Conservation (phyloP, 1,140 invertebrate species). For the Trachelipus rathkii region DNA sequence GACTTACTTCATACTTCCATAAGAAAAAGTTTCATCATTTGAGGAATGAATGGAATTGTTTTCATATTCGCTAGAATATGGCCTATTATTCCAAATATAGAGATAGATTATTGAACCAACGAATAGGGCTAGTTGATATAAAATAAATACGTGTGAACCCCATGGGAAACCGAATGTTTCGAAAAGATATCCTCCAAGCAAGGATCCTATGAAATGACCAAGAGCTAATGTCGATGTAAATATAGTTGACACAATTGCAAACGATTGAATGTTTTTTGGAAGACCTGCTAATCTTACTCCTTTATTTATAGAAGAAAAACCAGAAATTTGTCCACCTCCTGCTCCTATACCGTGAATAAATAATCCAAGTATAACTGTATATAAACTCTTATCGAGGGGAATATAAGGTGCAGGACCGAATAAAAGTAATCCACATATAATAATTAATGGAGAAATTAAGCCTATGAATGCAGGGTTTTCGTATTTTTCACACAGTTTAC, state of each 20-base stretch:
- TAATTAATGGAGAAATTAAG: conserved; percentile 61
- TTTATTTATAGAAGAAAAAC: conserved; percentile 72
- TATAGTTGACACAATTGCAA: conserved; percentile 74
- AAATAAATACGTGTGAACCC: conserved; percentile 47
- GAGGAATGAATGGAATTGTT: too few species aligned
- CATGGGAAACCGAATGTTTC: conserved; percentile 68
- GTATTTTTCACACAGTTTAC: conserved; percentile 68
- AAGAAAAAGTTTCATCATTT: too few species aligned
- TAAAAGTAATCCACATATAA: conserved; percentile 63
- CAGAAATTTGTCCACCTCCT: conserved; percentile 72
- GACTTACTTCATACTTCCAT: too few species aligned
- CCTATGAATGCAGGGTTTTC: conserved; percentile 64
- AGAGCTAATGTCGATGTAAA: conserved; percentile 81
- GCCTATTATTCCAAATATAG: too few species aligned
- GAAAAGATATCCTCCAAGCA: conserved; percentile 68
- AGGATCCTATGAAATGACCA: conserved; percentile 75
- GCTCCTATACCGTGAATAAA: conserved; percentile 75
- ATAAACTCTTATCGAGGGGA: conserved; percentile 27
- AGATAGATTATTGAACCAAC: too few species aligned
- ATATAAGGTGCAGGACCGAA: conserved; percentile 60
- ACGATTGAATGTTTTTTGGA: conserved; percentile 74
- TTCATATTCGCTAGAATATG: too few species aligned
- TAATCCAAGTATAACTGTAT: conserved; percentile 60
- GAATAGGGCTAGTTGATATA: too few species aligned
- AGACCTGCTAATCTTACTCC: conserved; percentile 67